phyloP scores from a whole-genome alignment of 2,888 invertebrate genomes.

The Oscheius sp. region DNA sequence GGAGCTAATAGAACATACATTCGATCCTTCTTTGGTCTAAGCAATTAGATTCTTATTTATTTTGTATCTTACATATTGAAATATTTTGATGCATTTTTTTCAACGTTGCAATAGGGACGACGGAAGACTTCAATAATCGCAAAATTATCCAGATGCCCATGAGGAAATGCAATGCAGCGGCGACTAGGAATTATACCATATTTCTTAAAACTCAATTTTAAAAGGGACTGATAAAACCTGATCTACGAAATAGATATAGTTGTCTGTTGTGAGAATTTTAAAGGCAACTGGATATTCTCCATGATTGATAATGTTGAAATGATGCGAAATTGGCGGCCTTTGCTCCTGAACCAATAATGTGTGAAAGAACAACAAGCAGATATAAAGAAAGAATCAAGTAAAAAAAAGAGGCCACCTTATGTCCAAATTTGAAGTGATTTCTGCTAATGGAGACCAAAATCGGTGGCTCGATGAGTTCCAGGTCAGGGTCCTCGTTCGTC shows the following conservation, averaged over 20 bases:
- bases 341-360: constrained; percentile 29
- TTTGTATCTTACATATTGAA: neutral
- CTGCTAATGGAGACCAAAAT: constrained; percentile 39
- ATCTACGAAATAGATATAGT: constrained; percentile 48
- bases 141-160: neutral
- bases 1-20: constrained; percentile 43
- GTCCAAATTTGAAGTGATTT: constrained; percentile 38
- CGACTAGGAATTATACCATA: constrained; percentile 41
- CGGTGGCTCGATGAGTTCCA: constrained; percentile 47
- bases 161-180: constrained; percentile 10
- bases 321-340: constrained; percentile 40
- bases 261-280: constrained; percentile 50
- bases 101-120: neutral
- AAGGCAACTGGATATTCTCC: constrained; percentile 52
- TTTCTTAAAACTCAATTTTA: constrained; percentile 2
- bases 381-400: neutral
- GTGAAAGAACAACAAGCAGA: too few relatives aligned
- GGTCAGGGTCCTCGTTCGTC: constrained; percentile 40
- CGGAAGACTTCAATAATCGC: neutral
- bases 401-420: constrained; percentile 13
- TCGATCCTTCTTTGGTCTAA: constrained; percentile 48
- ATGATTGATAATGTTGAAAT: constrained; percentile 39
- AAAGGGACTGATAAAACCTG: constrained; percentile 28
- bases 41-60: neutral
- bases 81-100: neutral